phyloP scores from a whole-genome alignment of 92 coral and sea anemone species.

The Plumapathes pennacea region DNA sequence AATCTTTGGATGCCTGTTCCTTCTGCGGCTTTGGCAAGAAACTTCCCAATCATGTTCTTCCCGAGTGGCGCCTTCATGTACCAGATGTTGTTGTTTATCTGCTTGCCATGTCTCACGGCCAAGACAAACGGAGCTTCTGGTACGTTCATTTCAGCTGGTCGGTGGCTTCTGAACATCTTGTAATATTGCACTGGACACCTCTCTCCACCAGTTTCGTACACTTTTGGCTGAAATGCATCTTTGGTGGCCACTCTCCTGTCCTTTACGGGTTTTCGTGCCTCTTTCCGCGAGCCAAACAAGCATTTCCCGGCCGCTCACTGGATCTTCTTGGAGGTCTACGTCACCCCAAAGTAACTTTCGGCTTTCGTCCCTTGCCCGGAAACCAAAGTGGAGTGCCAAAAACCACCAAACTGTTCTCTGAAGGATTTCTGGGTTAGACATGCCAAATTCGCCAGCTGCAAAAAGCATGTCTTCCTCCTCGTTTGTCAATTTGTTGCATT shows the following conservation, averaged over 20 bases:
- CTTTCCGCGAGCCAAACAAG: constrained; percentile 28
- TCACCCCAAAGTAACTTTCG: constrained; percentile 31
- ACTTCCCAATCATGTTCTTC: constrained; percentile 37
- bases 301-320: constrained; percentile 17
- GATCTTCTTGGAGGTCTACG: not conserved
- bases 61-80: constrained; percentile 34
- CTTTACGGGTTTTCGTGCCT: constrained; percentile 36
- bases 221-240: constrained; percentile 33
- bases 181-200: constrained; percentile 34
- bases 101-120: constrained; percentile 23
- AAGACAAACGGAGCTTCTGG: constrained; percentile 41
- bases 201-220: constrained; percentile 20
- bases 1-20: constrained; percentile 18
- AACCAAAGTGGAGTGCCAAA: constrained; percentile 26
- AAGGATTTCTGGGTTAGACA: constrained; percentile 8
- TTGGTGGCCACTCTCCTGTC: constrained; percentile 44
- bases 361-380: constrained; percentile 32
- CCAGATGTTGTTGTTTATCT: constrained; percentile 23
- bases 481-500: constrained; percentile 8
- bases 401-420: constrained; percentile 29
- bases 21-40: constrained; percentile 22
- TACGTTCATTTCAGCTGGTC: constrained; percentile 40
- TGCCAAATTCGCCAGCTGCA: constrained; percentile 32
- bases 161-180: constrained; percentile 30
- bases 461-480: constrained; percentile 32